A percentile compares a stretch with the other conserved stretches of the same genome.
phyloP scores from a whole-genome alignment of 2,797 vertebrate genomes.

The Takifugu ocellatus region DNA sequence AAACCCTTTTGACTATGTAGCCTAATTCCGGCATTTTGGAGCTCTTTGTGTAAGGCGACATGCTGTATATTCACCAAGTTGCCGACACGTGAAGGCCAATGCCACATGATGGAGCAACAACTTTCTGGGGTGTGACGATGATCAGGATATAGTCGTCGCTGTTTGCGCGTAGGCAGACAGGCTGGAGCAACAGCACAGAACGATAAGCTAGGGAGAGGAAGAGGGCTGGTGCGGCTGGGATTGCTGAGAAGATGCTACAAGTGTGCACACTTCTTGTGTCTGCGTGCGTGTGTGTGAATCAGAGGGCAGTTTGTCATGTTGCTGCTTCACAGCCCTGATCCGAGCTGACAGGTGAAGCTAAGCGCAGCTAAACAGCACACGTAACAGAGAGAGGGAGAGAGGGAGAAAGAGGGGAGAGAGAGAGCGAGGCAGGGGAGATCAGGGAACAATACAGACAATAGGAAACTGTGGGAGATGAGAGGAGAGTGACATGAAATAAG shows the following conservation, averaged over 20 bases:
- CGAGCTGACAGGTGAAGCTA: conserved; percentile 79
- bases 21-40: no score
- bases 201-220: conserved; percentile 23
- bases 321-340: conserved; percentile 72
- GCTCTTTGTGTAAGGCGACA: no score
- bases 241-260: conserved; percentile 46
- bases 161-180: conserved; percentile 4
- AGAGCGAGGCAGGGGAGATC: conserved; percentile 15
- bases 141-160: neutral
- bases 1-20: no score
- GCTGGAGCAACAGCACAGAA: conserved; percentile 23
- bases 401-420: conserved; percentile 2
- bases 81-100: no score
- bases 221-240: neutral
- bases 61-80: no score
- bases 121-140: neutral
- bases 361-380: conserved; percentile 73
- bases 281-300: conserved; percentile 61
- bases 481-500: conserved; percentile 31
- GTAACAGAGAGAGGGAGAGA: conserved; percentile 41
- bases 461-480: conserved; percentile 18
- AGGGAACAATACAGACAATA: conserved; percentile 4
- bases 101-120: neutral
- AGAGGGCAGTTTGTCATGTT: conserved; percentile 76
- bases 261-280: conserved; percentile 34